Evolutionary conservation across 2,888 invertebrate species (phyloP).

Genomic region (Luperina nickerlii): DNA sequence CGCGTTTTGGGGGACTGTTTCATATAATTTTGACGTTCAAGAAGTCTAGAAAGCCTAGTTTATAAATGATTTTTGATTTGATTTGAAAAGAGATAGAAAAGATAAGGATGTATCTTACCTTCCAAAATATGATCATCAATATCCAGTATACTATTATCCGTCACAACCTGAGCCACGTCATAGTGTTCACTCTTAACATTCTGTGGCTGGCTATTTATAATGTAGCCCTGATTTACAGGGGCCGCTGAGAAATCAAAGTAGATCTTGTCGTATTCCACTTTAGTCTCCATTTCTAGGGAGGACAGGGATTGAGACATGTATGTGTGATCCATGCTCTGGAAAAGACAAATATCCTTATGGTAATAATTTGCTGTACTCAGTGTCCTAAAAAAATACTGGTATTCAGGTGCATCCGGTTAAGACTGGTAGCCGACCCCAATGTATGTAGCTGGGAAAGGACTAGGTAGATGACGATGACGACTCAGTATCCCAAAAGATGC

Average conservation of each 20-base stretch:
- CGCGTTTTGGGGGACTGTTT: not conserved
- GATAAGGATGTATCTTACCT: slow-evolving; percentile 67
- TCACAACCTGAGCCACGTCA: slow-evolving; percentile 75
- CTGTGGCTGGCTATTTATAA: slow-evolving; percentile 66
- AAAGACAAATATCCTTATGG: slow-evolving; percentile 10
- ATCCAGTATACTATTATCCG: slow-evolving; percentile 78
- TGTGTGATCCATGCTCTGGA: slow-evolving; percentile 82
- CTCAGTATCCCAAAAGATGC: not conserved
- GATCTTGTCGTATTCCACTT: slow-evolving; percentile 83
- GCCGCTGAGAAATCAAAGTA: slow-evolving; percentile 79
- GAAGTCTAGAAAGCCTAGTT: not conserved
- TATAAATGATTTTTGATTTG: not conserved
- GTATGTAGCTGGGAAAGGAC: no score
- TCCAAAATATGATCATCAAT: slow-evolving; percentile 80
- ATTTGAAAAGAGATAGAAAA: not conserved
- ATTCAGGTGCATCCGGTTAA: no score
- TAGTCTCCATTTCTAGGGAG: slow-evolving; percentile 73
- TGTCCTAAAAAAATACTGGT: no score
- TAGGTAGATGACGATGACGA: no score
- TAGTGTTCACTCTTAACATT: slow-evolving; percentile 80
- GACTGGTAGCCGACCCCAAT: no score
- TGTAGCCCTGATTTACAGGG: slow-evolving; percentile 74
- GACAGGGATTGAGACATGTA: slow-evolving; percentile 86
- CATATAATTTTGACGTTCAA: not conserved
- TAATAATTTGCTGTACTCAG: not conserved